phyloP scores from a whole-genome alignment of 2,888 invertebrate species.

The Thelaira solivaga region DNA sequence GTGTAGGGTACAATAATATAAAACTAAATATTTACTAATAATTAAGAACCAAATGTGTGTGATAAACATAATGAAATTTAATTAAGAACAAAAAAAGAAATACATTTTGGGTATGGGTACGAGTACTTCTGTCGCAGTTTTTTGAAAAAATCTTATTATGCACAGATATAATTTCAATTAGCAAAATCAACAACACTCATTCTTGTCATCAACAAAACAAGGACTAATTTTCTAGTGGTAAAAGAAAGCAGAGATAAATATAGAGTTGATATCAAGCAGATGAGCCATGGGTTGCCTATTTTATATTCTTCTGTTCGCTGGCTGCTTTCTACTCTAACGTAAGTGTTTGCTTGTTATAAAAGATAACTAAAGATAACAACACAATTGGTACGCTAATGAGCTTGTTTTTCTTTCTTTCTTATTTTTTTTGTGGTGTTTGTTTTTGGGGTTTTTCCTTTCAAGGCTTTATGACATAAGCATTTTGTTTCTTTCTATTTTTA shows the following conservation, averaged over 20 bases:
- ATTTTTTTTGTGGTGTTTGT: no score
- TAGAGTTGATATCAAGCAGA: no score
- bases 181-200: slow-evolving; percentile 31
- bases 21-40: slow-evolving; percentile 3
- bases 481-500: slow-evolving; percentile 26
- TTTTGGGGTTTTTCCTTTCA: slow-evolving; percentile 26
- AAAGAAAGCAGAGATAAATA: no score
- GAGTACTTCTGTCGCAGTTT: neutral
- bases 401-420: neutral
- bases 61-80: neutral
- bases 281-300: slow-evolving; percentile 24
- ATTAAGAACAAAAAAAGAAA: neutral
- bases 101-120: neutral
- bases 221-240: neutral
- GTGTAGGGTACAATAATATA: no score
- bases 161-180: slow-evolving; percentile 44
- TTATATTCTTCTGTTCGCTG: no score
- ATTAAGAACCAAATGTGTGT: slow-evolving; percentile 11
- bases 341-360: slow-evolving; percentile 17
- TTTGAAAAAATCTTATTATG: slow-evolving; percentile 31
- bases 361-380: slow-evolving; percentile 44
- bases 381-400: slow-evolving; percentile 16
- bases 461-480: neutral
- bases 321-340: no score
- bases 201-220: slow-evolving; percentile 18